These are phyloP conservation scores for Nestor notabilis DNA, from an alignment of 2,113 vertebrate species.

Conservation along the genomic window DNA sequence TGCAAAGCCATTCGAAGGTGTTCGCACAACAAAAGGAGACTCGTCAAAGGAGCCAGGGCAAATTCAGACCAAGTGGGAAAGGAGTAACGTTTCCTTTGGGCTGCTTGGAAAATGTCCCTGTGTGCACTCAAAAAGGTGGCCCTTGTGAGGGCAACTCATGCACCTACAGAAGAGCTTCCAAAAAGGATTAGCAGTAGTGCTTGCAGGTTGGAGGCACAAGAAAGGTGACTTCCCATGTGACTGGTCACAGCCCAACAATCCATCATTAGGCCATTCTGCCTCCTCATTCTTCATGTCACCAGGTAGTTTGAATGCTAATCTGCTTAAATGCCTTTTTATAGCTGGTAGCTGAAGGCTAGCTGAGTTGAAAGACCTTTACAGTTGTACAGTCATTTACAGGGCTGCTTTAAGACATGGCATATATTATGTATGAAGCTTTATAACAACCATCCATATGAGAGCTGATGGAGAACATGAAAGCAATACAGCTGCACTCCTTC, in stretches of 20 bases:
- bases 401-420: constrained; percentile 14
- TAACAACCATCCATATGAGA: neutral
- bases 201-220: neutral
- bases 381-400: neutral
- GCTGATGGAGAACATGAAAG: constrained; percentile 41
- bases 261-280: neutral
- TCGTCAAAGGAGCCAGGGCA: neutral
- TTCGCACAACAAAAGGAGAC: neutral
- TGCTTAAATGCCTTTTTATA: constrained; percentile 36
- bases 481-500: neutral
- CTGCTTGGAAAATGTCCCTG: neutral
- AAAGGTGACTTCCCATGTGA: neutral
- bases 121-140: neutral
- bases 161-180: neutral
- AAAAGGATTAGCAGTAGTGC: neutral
- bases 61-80: neutral
- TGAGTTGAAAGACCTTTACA: constrained; percentile 30
- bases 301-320: constrained; percentile 36
- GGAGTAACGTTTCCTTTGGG: neutral
- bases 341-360: neutral
- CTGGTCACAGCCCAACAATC: neutral
- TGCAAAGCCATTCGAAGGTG: neutral
- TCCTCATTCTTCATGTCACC: constrained; percentile 21
- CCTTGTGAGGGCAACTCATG: neutral
- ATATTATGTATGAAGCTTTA: constrained; percentile 34